These are phyloP conservation scores for Ctenoplectra terminalis DNA, from an alignment of 1,140 invertebrate species.

Conservation along the genomic window DNA sequence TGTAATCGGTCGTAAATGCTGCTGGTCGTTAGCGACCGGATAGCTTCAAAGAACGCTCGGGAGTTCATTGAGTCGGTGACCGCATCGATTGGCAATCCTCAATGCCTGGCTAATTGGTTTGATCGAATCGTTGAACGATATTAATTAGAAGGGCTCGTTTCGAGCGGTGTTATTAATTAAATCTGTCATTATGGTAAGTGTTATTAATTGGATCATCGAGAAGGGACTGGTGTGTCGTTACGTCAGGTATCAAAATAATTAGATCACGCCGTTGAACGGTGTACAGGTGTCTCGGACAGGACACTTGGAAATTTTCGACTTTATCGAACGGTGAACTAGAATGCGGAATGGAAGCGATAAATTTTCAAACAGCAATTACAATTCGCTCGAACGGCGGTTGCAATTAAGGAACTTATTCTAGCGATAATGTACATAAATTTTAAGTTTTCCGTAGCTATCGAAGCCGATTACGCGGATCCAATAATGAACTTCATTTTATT, in stretches of 20 bases:
- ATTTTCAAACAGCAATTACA: slow-evolving; percentile 36
- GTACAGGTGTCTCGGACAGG: no score
- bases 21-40: neutral
- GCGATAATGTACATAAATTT: slow-evolving; percentile 34
- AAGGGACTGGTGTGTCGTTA: neutral
- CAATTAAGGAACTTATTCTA: slow-evolving; percentile 36
- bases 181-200: neutral
- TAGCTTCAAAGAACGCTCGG: neutral
- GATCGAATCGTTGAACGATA: neutral
- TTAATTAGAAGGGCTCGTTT: neutral
- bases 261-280: no score
- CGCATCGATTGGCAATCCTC: neutral
- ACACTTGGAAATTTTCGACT: no score
- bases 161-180: slow-evolving; percentile 2
- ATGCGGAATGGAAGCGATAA: neutral
- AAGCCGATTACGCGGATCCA: neutral
- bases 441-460: slow-evolving; percentile 1
- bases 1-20: neutral
- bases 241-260: no score
- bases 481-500: slow-evolving; percentile 18
- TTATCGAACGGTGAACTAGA: neutral
- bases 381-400: slow-evolving; percentile 22
- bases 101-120: neutral
- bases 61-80: neutral
- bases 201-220: neutral